Evolutionary conservation across 1,140 invertebrate species (phyloP), one percentile per base, ranked within the genome.

Genomic region (Drosophila obscura): DNA sequence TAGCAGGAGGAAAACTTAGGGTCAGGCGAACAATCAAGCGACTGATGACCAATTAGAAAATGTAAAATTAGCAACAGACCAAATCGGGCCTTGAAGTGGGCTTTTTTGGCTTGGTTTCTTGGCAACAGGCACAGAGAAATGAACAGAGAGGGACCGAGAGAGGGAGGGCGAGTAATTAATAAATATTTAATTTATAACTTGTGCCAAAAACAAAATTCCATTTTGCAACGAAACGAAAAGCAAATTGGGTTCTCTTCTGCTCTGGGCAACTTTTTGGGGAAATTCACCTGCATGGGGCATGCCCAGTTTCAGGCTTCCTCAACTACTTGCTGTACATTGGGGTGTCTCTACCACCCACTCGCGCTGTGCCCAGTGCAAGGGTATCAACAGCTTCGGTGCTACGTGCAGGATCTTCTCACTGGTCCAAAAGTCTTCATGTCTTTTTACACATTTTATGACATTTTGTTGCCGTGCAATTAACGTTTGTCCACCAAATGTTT

Each of bases 171-270:
- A 65, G 62, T 65, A 81, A 85, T 85, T 85, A 87, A 87, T 78
- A 72, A 82, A 85, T 87, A 78, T 85, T 87, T 87, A 87, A 85
- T 87, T 85, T 77, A 87, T 81, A 68, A 66, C 63, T 53, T 31
- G 43, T 43, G 72, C 46, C 50, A 50, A 56, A 46, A 58, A 66
- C 52, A 2, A 31, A 80, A 69, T 74, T 82, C 50, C 59, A 63
- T 77, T 68, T 67, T 43, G 53, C 50, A 60, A 39, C 35, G 16
- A 16, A 16, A 52, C 28, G 8, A 19, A 50, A 26, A 4, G 44
- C 4, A 16, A 35, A 31, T 57, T 49, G 19, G 35, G n/a, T 13
- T 39, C 11, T 13, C 35, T 39, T 13, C 35, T 13, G 3, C 8
- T 1, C 8, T 41, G 55, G 55, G n/a, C 11, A 45, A 16, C 9